phyloP scores from a whole-genome alignment of 1,140 invertebrate species.

The Sycophaga agraensis region DNA sequence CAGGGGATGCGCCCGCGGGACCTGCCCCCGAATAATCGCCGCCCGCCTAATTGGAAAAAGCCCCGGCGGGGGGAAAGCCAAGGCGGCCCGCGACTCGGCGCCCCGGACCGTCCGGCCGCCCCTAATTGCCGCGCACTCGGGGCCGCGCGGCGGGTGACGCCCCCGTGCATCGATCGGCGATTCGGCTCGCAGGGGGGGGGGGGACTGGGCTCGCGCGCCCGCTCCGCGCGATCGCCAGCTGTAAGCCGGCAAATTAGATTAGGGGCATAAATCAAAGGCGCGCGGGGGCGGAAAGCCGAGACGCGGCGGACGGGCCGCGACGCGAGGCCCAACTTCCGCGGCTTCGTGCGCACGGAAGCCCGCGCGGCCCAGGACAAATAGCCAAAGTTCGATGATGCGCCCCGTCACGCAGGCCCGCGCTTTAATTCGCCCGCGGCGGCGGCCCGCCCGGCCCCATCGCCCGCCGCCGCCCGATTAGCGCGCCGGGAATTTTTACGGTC shows the following conservation, averaged over 20 bases:
- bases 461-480: not conserved
- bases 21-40: conserved; percentile 1
- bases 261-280: conserved; percentile 21
- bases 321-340: not conserved
- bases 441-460: not conserved
- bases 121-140: no score
- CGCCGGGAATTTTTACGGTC: not conserved
- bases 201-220: not conserved
- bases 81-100: no score
- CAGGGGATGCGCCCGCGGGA: conserved; percentile 36
- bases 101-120: no score
- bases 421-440: not conserved
- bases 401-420: conserved; percentile 17
- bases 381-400: conserved; percentile 26
- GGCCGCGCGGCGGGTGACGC: not conserved
- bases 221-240: no score
- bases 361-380: conserved; percentile 12
- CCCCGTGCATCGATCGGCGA: not conserved
- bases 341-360: not conserved
- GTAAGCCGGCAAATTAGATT: conserved; percentile 21
- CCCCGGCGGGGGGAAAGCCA: not conserved
- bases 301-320: not conserved
- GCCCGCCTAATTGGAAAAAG: no score
- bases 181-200: not conserved
- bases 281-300: not conserved